Conservation (phyloP, 2,888 invertebrate genomes). For the Hybos culiciformis region DNA sequence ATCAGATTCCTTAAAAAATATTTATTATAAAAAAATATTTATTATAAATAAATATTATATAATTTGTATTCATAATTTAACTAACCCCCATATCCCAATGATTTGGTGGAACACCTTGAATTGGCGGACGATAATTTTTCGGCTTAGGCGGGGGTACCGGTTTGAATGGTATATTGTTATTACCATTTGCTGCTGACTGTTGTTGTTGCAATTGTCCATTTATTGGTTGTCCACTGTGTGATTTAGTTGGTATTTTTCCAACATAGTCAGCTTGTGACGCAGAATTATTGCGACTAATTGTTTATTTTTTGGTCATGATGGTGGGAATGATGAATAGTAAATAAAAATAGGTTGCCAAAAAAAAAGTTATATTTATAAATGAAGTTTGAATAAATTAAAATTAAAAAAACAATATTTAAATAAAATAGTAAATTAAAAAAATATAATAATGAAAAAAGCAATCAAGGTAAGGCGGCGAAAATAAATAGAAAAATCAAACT, state of each 20-base stretch:
- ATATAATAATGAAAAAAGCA: constrained; percentile 1
- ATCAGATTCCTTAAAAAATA: constrained; percentile 26
- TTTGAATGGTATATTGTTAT: constrained; percentile 47
- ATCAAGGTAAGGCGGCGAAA: no score
- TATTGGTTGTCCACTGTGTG: constrained; percentile 26
- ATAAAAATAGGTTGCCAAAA: constrained; percentile 8
- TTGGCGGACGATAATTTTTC: constrained; percentile 74
- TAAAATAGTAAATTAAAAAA: not conserved
- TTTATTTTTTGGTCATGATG: not conserved
- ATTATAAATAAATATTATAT: constrained; percentile 3
- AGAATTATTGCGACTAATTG: constrained; percentile 45
- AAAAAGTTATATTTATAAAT: constrained; percentile 7
- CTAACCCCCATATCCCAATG: constrained; percentile 41
- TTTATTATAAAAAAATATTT: constrained; percentile 4
- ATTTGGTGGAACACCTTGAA: constrained; percentile 27
- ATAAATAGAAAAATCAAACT: constrained; percentile 22
- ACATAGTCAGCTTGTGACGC: constrained; percentile 46
- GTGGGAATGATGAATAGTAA: constrained; percentile 13
- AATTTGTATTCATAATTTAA: constrained; percentile 2
- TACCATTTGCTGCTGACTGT: constrained; percentile 27
- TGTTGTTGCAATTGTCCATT: constrained; percentile 18
- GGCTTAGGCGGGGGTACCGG: constrained; percentile 89
- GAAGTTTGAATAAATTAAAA: constrained; percentile 4
- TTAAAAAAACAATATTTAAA: not conserved
- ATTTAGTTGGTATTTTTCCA: constrained; percentile 35